Conservation (phyloP, 1,140 invertebrate genomes). For the Diprion similis region DNA sequence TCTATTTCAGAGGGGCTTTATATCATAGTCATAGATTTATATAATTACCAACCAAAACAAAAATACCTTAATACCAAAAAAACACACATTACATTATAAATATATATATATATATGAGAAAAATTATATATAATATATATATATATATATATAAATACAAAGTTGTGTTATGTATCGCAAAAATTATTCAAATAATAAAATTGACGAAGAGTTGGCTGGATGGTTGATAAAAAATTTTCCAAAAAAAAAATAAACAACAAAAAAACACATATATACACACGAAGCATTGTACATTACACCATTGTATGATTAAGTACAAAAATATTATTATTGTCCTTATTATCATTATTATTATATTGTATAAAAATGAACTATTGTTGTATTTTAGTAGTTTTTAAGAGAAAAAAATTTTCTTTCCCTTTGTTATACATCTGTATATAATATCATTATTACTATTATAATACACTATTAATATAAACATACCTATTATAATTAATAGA, state of each 20-base stretch:
- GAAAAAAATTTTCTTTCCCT: conserved; percentile 31
- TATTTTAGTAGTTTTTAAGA: conserved; percentile 24
- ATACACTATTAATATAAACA: conserved; percentile 50
- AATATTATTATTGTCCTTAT: conserved; percentile 21
- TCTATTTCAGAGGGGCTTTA: not conserved
- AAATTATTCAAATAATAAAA: not conserved
- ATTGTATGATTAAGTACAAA: conserved; percentile 51
- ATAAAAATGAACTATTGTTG: conserved; percentile 33
- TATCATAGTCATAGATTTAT: not conserved
- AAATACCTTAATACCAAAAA: conserved; percentile 1
- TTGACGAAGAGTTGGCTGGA: no score
- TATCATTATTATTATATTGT: conserved; percentile 18
- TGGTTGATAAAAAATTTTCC: not conserved
- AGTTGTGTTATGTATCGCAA: not conserved
- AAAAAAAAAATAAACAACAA: not conserved
- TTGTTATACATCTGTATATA: conserved; percentile 63
- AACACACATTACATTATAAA: not conserved
- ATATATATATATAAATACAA: not conserved
- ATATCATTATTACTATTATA: conserved; percentile 49
- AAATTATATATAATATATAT: not conserved
- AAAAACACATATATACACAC: not conserved
- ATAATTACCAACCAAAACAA: not conserved
- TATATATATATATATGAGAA: not conserved
- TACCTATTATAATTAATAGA: conserved; percentile 56
- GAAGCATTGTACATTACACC: conserved; percentile 42